A percentile compares a stretch with the other conserved stretches of the same genome.
Evolutionary conservation across 2,797 vertebrate species (phyloP).

Genomic region (Knipowitschia caucasica): DNA sequence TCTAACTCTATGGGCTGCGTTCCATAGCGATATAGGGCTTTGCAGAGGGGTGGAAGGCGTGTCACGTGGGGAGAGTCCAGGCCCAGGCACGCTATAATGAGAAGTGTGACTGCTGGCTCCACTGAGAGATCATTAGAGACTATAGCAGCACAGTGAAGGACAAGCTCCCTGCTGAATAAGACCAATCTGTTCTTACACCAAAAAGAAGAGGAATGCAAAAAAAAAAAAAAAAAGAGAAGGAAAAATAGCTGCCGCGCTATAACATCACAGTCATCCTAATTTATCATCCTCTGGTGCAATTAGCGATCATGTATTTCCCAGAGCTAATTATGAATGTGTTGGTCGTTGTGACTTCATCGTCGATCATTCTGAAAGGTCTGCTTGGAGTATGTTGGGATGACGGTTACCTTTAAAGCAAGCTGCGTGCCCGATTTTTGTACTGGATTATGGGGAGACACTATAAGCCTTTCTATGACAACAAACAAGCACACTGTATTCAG

Average conservation of each 20-base stretch:
- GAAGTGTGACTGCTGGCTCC: slow-evolving; percentile 51
- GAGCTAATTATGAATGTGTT: slow-evolving; percentile 13
- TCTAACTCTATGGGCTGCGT: slow-evolving; percentile 3
- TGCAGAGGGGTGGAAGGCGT: slow-evolving; percentile 15
- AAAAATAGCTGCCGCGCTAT: slow-evolving; percentile 15
- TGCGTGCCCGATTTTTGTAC: slow-evolving; percentile 10
- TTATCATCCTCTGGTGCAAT: slow-evolving; percentile 25
- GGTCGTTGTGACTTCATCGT: slow-evolving; percentile 22
- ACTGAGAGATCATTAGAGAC: slow-evolving; percentile 70
- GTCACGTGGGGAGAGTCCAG: slow-evolving; percentile 14
- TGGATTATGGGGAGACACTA: background rate
- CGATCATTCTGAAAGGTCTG: slow-evolving; percentile 33
- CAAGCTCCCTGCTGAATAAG: slow-evolving; percentile 58
- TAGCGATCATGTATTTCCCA: slow-evolving; percentile 6
- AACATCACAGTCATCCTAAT: slow-evolving; percentile 23
- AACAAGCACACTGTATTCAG: background rate
- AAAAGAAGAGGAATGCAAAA: slow-evolving; percentile 29
- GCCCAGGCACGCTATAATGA: slow-evolving; percentile 44
- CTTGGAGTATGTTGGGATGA: slow-evolving; percentile 21
- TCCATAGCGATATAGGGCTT: background rate
- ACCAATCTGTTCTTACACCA: slow-evolving; percentile 45
- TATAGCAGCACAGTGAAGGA: slow-evolving; percentile 42
- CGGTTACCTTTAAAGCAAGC: slow-evolving; percentile 13
- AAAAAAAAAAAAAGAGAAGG: slow-evolving; percentile 4
- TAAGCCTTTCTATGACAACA: background rate